These are phyloP conservation scores for Temnothorax unifasciatus DNA, from an alignment of 2,888 invertebrate species.

Conservation along the genomic window DNA sequence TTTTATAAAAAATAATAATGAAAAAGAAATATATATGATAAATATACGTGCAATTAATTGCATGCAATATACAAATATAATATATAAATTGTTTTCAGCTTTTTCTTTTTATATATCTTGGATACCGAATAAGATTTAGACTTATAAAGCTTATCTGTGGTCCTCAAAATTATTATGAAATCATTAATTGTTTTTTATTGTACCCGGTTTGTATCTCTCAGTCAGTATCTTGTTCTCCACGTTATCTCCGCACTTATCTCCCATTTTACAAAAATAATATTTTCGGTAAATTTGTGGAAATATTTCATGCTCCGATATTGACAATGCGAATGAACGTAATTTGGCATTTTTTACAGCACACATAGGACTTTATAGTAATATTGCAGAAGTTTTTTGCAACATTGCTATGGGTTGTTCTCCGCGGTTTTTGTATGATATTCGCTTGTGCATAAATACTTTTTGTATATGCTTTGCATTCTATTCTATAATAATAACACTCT, in stretches of 20 bases:
- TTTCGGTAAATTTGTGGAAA: neutral
- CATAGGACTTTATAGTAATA: neutral
- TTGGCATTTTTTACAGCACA: neutral
- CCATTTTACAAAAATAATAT: neutral
- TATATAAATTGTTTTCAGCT: neutral
- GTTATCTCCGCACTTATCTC: neutral
- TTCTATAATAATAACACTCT: neutral
- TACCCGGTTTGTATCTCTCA: neutral
- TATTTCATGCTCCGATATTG: neutral
- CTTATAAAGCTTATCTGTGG: neutral
- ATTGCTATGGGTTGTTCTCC: neutral
- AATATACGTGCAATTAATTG: neutral
- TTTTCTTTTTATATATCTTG: neutral
- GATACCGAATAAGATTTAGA: neutral
- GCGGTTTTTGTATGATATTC: neutral
- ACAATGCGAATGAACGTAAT: neutral
- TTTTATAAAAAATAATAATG: too few relatives aligned
- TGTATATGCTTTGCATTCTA: neutral
- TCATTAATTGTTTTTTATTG: conserved; percentile 25
- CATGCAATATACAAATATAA: neutral
- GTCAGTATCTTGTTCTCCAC: neutral
- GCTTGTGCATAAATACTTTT: neutral
- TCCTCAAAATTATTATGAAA: neutral
- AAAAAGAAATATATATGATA: neutral
- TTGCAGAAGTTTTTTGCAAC: neutral